Evolutionary conservation across 2,888 invertebrate species (phyloP).

Genomic region (Neuroscelio doddi): DNA sequence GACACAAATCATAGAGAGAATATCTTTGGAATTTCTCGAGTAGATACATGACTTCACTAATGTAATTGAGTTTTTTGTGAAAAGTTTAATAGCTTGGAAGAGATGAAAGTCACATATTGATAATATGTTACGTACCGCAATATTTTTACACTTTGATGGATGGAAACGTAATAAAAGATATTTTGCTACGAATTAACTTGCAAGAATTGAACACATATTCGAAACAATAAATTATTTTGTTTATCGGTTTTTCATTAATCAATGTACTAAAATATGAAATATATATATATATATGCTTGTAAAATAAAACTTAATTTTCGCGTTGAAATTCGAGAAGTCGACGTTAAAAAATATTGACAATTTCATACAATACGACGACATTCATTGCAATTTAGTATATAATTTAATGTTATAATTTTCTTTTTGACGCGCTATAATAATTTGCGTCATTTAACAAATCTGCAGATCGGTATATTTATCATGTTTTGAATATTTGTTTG

Average conservation of each 20-base stretch:
- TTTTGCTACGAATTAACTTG: no score
- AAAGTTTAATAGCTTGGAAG: conserved; percentile 37
- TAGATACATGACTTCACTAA: conserved; percentile 32
- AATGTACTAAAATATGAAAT: no score
- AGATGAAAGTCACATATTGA: conserved; percentile 31
- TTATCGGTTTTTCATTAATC: no score
- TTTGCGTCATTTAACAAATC: neutral
- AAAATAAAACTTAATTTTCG: no score
- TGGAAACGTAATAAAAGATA: neutral
- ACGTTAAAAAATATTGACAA: no score
- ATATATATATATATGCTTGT: no score
- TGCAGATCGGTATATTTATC: conserved; percentile 17
- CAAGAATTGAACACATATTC: no score
- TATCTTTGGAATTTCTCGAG: conserved; percentile 42
- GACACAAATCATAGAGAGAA: conserved; percentile 49
- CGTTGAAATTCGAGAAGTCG: no score
- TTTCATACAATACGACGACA: no score
- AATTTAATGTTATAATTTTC: no score
- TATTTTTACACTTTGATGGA: conserved; percentile 2
- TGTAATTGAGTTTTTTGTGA: conserved; percentile 35
- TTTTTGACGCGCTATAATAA: neutral
- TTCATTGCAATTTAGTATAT: no score
- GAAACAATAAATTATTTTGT: no score
- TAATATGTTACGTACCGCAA: conserved; percentile 7
- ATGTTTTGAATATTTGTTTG: conserved; percentile 7